Evolutionary conservation across 2,888 invertebrate genomes (phyloP).

Genomic region (Clistopyga incitator): DNA sequence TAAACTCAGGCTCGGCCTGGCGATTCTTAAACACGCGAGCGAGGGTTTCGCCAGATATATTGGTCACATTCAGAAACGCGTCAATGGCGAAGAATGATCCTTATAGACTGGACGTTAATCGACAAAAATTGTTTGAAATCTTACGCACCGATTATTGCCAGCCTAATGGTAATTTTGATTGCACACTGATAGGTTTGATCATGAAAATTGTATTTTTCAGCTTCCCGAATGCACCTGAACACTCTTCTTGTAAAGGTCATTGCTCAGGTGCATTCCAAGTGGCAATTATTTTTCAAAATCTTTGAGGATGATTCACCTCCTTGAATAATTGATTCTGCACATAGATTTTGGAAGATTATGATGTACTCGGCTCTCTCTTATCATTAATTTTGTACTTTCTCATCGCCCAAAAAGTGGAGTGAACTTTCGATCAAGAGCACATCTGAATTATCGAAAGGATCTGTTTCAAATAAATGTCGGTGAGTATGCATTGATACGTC

Average conservation of each 20-base stretch:
- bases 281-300: conserved; percentile 67
- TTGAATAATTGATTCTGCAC: conserved; percentile 34
- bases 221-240: conserved; percentile 54
- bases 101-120: background rate
- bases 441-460: background rate
- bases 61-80: conserved; percentile 86
- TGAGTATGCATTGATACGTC: background rate
- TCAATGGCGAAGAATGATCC: conserved; percentile 80
- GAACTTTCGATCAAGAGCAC: background rate
- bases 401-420: background rate
- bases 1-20: conserved; percentile 89
- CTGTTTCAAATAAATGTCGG: background rate
- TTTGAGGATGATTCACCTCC: conserved; percentile 35
- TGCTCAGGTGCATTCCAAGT: conserved; percentile 50
- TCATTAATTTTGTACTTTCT: conserved; percentile 2
- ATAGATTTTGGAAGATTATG: conserved; percentile 67
- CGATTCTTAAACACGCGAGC: conserved; percentile 89
- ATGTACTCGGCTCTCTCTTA: conserved; percentile 36
- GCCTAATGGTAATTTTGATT: conserved; percentile 29
- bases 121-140: conserved; percentile 16
- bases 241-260: conserved; percentile 18
- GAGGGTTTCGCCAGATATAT: conserved; percentile 89
- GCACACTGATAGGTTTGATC: conserved; percentile 8
- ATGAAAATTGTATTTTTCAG: conserved; percentile 18
- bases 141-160: conserved; percentile 43